Conservation (phyloP, 2,797 vertebrate genomes). For the Xenentodon cancila region DNA sequence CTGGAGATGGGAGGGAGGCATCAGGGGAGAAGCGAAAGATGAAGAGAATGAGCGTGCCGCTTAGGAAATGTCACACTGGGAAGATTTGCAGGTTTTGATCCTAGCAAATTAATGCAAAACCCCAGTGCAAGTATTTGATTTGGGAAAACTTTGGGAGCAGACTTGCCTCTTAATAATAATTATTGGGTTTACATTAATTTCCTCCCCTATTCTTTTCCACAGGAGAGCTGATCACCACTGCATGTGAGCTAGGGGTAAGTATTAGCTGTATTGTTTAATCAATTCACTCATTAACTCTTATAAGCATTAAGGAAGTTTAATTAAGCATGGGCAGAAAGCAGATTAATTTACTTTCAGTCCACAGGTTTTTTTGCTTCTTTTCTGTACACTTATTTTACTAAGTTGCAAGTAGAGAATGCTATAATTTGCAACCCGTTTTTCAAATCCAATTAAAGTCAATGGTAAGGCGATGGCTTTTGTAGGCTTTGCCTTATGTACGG, state of each 20-base stretch:
- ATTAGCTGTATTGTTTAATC: slow-evolving; percentile 99
- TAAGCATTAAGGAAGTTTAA: slow-evolving; percentile 99
- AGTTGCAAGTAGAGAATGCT: slow-evolving; percentile 99
- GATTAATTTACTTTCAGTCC: slow-evolving; percentile 99
- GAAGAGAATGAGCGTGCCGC: slow-evolving; percentile 85
- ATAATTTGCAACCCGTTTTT: slow-evolving; percentile 99
- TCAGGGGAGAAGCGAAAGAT: slow-evolving; percentile 81
- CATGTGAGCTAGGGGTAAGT: slow-evolving; percentile 99
- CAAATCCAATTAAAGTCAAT: slow-evolving; percentile 99
- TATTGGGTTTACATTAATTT: slow-evolving; percentile 99
- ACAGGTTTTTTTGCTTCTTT: slow-evolving; percentile 86
- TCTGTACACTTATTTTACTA: slow-evolving; percentile 91
- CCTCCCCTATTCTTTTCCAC: slow-evolving; percentile 92
- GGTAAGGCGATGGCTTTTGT: slow-evolving; percentile 96
- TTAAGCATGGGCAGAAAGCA: slow-evolving; percentile 99
- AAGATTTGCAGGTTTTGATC: slow-evolving; percentile 99
- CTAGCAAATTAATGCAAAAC: slow-evolving; percentile 99
- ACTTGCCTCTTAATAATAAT: slow-evolving; percentile 99
- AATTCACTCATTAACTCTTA: slow-evolving; percentile 99
- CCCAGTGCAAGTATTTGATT: slow-evolving; percentile 99
- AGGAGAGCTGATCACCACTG: slow-evolving; percentile 99
- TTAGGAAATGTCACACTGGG: slow-evolving; percentile 98
- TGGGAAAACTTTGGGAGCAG: slow-evolving; percentile 99
- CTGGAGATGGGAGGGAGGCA: slow-evolving; percentile 58
- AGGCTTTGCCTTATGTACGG: slow-evolving; percentile 99